These are phyloP conservation scores for Perca schrenkii DNA, from an alignment of 2,113 vertebrate species.

Conservation along the genomic window DNA sequence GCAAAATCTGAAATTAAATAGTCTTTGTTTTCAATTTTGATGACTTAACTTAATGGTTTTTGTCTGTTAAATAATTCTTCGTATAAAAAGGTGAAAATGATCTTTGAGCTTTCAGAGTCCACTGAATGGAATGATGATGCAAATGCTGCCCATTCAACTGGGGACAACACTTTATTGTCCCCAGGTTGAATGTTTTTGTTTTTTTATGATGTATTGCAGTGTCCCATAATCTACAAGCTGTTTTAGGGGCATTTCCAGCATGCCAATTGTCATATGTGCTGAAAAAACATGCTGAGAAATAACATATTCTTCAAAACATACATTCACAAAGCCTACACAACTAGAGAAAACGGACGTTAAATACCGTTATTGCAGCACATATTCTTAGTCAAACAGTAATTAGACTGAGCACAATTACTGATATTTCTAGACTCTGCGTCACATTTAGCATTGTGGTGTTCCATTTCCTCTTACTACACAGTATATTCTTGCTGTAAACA, in stretches of 20 bases:
- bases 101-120: not conserved
- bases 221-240: not conserved
- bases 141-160: not conserved
- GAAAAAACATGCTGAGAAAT: not conserved
- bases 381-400: constrained; percentile 22
- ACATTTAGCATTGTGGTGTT: not conserved
- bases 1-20: not conserved
- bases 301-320: constrained; percentile 4
- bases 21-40: not conserved
- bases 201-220: not conserved
- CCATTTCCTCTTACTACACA: not conserved
- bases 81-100: not conserved
- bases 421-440: constrained; percentile 27
- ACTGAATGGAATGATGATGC: not conserved
- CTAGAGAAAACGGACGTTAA: constrained; percentile 14
- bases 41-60: not conserved
- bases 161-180: not conserved
- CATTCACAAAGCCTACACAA: not conserved
- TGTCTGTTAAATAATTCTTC: not conserved
- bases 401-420: constrained; percentile 20
- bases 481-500: not conserved
- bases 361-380: constrained; percentile 20
- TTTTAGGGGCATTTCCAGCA: not conserved
- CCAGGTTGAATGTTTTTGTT: not conserved
- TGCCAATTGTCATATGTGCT: not conserved